Percentiles rank a stretch among this genome's conserved stretches.
phyloP scores from a whole-genome alignment of 1,140 invertebrate genomes.

The Plutomurus gul region DNA sequence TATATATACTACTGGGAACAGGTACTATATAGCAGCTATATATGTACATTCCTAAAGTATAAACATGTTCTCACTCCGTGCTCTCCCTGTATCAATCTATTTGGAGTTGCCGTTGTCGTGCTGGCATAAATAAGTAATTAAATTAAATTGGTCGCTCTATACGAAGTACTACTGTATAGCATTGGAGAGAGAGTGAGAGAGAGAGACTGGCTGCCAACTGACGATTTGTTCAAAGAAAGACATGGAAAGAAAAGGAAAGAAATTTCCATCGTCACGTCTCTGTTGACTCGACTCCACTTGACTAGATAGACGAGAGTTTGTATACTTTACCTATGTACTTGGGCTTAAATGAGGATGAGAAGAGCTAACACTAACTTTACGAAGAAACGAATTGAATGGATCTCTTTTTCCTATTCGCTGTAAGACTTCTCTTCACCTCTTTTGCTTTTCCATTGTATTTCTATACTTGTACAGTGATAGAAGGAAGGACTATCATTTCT shows the following conservation, averaged over 20 bases:
- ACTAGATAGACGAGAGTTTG: neutral
- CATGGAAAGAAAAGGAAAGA: neutral
- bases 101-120: neutral
- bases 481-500: neutral
- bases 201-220: neutral
- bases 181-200: neutral
- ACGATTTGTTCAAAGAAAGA: conserved; percentile 7
- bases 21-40: neutral
- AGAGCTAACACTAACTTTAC: neutral
- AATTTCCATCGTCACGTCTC: conserved; percentile 22
- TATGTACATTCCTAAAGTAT: neutral
- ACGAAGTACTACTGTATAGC: too few species aligned
- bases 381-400: neutral
- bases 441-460: neutral
- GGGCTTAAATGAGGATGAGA: neutral
- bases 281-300: neutral
- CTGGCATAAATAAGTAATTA: conserved; percentile 33
- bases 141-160: conserved; percentile 14
- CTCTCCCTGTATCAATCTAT: neutral
- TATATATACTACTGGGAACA: neutral
- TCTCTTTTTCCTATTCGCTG: neutral
- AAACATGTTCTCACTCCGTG: conserved; percentile 1
- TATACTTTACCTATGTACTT: neutral
- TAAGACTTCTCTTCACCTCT: neutral
- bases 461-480: neutral